A percentile compares a stretch with the other conserved stretches of the same genome.
Conservation (phyloP, 2,113 vertebrate genomes). For the Hippocampus zosterae region DNA sequence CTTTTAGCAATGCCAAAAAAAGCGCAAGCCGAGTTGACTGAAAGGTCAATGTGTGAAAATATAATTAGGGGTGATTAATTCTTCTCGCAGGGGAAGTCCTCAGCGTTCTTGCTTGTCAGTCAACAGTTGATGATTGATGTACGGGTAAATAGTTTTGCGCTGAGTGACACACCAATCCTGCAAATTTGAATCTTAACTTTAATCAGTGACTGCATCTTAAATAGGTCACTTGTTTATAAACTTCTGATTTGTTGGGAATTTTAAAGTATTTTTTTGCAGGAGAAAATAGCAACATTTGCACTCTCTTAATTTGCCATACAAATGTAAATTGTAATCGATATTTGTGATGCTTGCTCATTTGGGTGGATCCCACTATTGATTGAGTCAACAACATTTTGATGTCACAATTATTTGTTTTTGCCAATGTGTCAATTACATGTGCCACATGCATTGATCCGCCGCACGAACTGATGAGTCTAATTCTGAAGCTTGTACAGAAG, state of each 20-base stretch:
- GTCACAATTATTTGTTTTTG: too few relatives aligned
- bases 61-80: constrained; percentile 10
- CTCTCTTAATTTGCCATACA: too few relatives aligned
- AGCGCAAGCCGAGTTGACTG: background rate
- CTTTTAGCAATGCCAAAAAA: background rate
- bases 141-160: background rate
- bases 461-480: too few relatives aligned
- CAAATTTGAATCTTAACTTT: background rate
- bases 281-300: background rate
- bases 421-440: too few relatives aligned
- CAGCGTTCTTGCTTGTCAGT: background rate
- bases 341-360: too few relatives aligned
- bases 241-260: background rate
- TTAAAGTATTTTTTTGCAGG: background rate
- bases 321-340: too few relatives aligned
- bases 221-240: background rate
- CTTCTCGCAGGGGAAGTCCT: constrained; percentile 2
- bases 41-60: background rate
- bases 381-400: too few relatives aligned
- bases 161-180: background rate
- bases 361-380: too few relatives aligned
- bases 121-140: background rate
- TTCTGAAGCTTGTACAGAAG: too few relatives aligned
- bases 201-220: background rate
- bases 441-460: too few relatives aligned